phyloP scores from a whole-genome alignment of 2,888 invertebrate genomes.

The Lypha dubia region DNA sequence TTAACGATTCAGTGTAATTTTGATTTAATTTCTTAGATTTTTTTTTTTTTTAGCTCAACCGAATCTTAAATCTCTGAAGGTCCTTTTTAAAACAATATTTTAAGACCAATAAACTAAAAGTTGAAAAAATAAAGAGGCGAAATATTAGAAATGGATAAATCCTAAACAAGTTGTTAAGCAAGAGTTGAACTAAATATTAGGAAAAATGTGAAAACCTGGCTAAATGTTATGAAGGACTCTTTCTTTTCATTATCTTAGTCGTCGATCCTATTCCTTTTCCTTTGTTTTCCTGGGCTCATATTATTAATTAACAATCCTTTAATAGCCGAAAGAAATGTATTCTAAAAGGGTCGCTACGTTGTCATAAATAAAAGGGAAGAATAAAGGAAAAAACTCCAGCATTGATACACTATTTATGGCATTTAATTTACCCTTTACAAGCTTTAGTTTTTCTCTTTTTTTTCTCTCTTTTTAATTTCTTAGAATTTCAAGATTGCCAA shows the following conservation, averaged over 20 bases:
- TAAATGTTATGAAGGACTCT: background rate
- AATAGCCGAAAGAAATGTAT: background rate
- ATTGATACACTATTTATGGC: slow-evolving; percentile 37
- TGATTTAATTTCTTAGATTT: too few species aligned
- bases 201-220: background rate
- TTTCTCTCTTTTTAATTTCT: background rate
- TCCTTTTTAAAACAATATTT: background rate
- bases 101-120: background rate
- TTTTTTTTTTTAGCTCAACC: background rate
- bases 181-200: background rate
- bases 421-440: slow-evolving; percentile 46
- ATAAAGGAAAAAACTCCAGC: background rate
- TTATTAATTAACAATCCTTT: background rate
- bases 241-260: too few species aligned
- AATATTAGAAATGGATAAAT: too few species aligned
- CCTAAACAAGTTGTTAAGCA: background rate
- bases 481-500: background rate
- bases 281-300: too few species aligned
- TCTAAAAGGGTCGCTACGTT: background rate
- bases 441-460: background rate
- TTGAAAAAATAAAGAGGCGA: background rate
- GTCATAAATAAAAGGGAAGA: background rate
- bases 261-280: too few species aligned
- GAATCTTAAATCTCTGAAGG: slow-evolving; percentile 2
- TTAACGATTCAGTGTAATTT: too few species aligned